Evolutionary conservation across 2,113 vertebrate species (phyloP), one percentile per base, ranked within the genome.

Genomic region (Labeo rohita): DNA sequence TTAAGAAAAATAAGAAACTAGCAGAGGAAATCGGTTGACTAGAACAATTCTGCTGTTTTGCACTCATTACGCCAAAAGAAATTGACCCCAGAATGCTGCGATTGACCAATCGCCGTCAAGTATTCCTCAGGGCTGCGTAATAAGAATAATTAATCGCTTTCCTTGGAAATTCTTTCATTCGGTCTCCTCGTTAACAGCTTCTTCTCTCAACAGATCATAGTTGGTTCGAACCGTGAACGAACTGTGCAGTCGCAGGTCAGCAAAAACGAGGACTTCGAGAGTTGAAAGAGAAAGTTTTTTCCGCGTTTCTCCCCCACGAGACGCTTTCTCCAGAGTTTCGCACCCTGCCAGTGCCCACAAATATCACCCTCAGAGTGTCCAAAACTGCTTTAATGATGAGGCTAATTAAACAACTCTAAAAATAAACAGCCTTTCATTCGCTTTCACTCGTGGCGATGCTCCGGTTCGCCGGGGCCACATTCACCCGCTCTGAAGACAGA

Each of bases 311-410:
- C 56, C 61, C n/a, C 34, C 13, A 52, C 8, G 75, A 84, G 74
- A 72, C 8, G 2, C 18, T 21, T 47, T 63, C 87, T 56, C 15
- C 75, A 18, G 47, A 63, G 78, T 15, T 23, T 80, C 59, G 12
- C 43, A 47, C 47, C 65, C 23, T 52, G 43, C 52, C 66, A 61
- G 68, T 61, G n/a, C 68, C 1, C 52, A 39, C 85, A 76, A 36
- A 76, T 74, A 74, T 49, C 72, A 76, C 45, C 85, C 50, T 76
- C 39, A 36, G 84, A 79, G 49, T 73, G 49, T 66, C 72, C 65
- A 80, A 88, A 83, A 23, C 84, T 56, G 49, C 47, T 84, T 88
- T 86, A 88, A 85, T 88, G 84, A 70, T 34, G 59, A 74, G 59
- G 66, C 72, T 85, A 83, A 88, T 88, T 84, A 80, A 63, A 74